Evolutionary conservation across 2,113 vertebrate species (phyloP).

Genomic region (Atherinomorus stipes): DNA sequence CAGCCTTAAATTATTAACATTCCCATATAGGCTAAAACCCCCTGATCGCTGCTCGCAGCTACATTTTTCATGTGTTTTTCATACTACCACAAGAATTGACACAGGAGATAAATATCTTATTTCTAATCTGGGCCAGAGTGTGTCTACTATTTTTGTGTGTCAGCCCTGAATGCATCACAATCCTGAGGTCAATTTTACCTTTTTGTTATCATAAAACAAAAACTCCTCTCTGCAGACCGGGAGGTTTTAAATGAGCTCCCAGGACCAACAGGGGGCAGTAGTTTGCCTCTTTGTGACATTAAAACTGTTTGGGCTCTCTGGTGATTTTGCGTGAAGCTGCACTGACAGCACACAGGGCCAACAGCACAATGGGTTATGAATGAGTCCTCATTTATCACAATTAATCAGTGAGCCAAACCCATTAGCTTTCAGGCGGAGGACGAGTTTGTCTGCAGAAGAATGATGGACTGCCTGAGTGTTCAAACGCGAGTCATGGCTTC

Average conservation of each 20-base stretch:
- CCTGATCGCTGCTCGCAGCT: slow-evolving; percentile 70
- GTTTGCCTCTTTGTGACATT: slow-evolving; percentile 48
- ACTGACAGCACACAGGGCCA: slow-evolving; percentile 58
- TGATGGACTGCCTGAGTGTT: slow-evolving; percentile 53
- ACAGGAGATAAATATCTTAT: slow-evolving; percentile 52
- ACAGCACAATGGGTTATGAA: slow-evolving; percentile 66
- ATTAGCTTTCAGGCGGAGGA: slow-evolving; percentile 64
- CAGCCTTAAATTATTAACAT: slow-evolving; percentile 81
- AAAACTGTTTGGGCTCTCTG: neutral
- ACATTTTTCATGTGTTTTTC: slow-evolving; percentile 73
- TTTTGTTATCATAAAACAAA: slow-evolving; percentile 7
- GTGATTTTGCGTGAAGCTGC: slow-evolving; percentile 23
- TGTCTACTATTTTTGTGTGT: slow-evolving; percentile 26
- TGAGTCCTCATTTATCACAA: slow-evolving; percentile 69
- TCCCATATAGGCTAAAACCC: slow-evolving; percentile 74
- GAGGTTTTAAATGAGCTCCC: neutral
- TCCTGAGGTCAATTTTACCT: slow-evolving; percentile 16
- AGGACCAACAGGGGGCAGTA: slow-evolving; percentile 78
- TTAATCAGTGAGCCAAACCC: slow-evolving; percentile 72
- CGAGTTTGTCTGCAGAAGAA: slow-evolving; percentile 59
- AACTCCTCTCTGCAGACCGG: neutral
- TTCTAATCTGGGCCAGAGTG: slow-evolving; percentile 39
- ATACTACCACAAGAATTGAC: slow-evolving; percentile 56
- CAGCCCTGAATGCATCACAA: slow-evolving; percentile 15
- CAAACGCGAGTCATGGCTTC: slow-evolving; percentile 23